Evolutionary conservation across 1,140 invertebrate species (phyloP), one percentile per base, ranked within the genome.

Genomic region (Drosophila guanche): DNA sequence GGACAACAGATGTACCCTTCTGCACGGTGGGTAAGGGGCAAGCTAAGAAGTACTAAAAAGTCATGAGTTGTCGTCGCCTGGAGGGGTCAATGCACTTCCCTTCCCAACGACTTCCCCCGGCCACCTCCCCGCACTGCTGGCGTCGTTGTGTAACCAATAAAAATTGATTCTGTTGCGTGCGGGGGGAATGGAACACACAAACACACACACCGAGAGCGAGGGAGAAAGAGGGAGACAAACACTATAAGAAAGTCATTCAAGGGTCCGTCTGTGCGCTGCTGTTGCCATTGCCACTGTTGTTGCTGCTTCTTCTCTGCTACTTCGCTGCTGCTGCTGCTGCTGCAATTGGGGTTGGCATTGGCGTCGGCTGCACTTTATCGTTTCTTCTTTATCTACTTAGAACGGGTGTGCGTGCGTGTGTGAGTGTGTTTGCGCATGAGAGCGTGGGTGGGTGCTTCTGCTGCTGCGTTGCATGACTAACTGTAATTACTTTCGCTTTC

Each of bases 61-160:
- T 85, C 68, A 86, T 80, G 77, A 86, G 60, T 70, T 54, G 67
- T 45, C 42, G 65, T 20, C 51, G 65, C 10, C 33, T 37, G 33
- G 25, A 68, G 71, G 68, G 80, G 84, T 85, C 81, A 85, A 77
- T 86, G 80, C 57, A 85, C 80, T 81, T 79, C 37, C 6, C 53
- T 12, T 56, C 47, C 54, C 33, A 37, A 37, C 37, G 37, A 23
- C 40, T 12, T 8, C 5, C 40, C 12, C 37, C 25, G 4, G 14
- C 53, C 25, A n/a, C 14, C 10, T 45, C 63, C 46, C 68, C 50
- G 40, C 47, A 51, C 70, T 71, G 80, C 43, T 60, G 53, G 62
- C 76, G 79, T 66, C 57, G 81, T 85, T 85, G 80, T 85, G 80
- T 85, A 85, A 85, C 80, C 80, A 85, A 85, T 85, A 85, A 85